Percentiles rank a stretch among this genome's conserved stretches.
Conservation (phyloP, 2,113 vertebrate species). For the Myanophis thanlyinensis region DNA sequence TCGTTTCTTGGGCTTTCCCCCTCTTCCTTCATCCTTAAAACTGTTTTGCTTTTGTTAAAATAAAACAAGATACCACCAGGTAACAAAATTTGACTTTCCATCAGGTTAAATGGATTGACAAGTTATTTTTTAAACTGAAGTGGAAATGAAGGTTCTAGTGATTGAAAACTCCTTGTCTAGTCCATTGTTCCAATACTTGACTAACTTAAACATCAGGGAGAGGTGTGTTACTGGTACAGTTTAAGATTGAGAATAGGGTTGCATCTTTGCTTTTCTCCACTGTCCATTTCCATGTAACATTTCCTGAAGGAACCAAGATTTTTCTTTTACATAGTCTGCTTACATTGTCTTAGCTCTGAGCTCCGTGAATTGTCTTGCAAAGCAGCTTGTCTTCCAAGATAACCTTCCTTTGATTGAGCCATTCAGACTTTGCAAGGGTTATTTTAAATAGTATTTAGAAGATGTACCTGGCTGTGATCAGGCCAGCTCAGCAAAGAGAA, state of each 20-base stretch:
- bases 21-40: neutral
- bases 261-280: neutral
- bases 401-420: neutral
- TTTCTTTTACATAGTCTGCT: neutral
- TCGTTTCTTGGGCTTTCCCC: neutral
- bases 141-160: neutral
- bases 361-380: neutral
- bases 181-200: neutral
- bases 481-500: neutral
- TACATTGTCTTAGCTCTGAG: neutral
- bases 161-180: neutral
- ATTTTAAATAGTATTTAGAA: neutral
- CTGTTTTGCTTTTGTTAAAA: neutral
- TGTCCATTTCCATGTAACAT: neutral
- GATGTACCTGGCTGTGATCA: neutral
- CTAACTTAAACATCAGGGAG: neutral
- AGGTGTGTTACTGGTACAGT: neutral
- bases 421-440: neutral
- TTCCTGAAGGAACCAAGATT: neutral
- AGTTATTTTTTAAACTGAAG: neutral
- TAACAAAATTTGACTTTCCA: neutral
- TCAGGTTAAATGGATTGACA: neutral
- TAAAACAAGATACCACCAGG: neutral
- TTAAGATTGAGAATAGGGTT: neutral
- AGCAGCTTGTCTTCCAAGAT: neutral